These are phyloP conservation scores for Ophioninae sp. DNA, from an alignment of 2,888 invertebrate species.

Conservation along the genomic window DNA sequence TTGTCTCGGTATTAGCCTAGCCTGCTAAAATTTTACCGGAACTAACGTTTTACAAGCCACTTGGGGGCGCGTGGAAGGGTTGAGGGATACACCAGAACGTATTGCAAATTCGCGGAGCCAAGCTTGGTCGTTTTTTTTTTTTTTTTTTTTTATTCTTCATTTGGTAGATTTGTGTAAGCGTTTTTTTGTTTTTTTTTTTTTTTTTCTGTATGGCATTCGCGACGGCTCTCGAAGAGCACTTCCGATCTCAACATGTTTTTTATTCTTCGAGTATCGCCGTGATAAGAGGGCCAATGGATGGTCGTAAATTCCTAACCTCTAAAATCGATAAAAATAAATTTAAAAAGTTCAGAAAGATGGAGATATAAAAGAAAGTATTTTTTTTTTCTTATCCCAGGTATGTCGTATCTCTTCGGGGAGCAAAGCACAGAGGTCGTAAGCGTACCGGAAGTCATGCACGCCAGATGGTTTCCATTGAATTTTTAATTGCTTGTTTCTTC, in stretches of 20 bases:
- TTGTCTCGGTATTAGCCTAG: slow-evolving; percentile 56
- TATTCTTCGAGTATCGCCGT: neutral
- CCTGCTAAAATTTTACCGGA: slow-evolving; percentile 46
- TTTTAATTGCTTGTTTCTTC: slow-evolving; percentile 50
- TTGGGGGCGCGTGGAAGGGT: slow-evolving; percentile 1
- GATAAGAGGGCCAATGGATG: too few relatives aligned
- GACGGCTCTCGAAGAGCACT: slow-evolving; percentile 5
- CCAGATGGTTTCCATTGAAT: slow-evolving; percentile 40
- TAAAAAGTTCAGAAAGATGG: neutral
- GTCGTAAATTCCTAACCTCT: neutral
- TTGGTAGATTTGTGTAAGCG: neutral
- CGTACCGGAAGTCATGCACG: slow-evolving; percentile 23
- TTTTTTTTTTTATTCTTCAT: slow-evolving; percentile 18
- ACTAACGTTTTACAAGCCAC: slow-evolving; percentile 46
- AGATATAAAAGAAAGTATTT: neutral
- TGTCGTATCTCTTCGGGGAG: slow-evolving; percentile 3
- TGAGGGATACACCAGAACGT: slow-evolving; percentile 26
- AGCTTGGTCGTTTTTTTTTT: slow-evolving; percentile 13
- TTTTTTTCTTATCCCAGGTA: slow-evolving; percentile 1
- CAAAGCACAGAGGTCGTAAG: slow-evolving; percentile 29
- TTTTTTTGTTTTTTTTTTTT: too few relatives aligned
- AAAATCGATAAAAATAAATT: neutral
- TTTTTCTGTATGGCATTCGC: slow-evolving; percentile 4
- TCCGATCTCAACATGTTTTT: neutral
- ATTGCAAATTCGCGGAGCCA: slow-evolving; percentile 28